phyloP scores from a whole-genome alignment of 2,113 vertebrate species.

The Callithrix jacchus region DNA sequence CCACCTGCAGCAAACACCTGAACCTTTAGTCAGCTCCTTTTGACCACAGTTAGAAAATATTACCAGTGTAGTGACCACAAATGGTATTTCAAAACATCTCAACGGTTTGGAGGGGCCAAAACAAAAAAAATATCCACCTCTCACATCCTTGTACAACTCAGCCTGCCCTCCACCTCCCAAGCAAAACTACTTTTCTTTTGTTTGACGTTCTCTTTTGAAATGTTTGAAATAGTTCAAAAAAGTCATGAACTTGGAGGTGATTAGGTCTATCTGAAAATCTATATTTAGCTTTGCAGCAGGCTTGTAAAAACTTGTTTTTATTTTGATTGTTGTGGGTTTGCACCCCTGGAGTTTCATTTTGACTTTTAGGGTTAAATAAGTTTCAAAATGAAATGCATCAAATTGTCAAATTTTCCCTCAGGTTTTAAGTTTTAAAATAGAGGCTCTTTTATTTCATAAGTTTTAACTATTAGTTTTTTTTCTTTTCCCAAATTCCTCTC shows the following conservation, averaged over 20 bases:
- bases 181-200: slow-evolving; percentile 37
- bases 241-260: slow-evolving; percentile 35
- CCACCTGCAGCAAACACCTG: background rate
- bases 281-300: slow-evolving; percentile 46
- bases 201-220: slow-evolving; percentile 39
- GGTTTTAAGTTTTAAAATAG: slow-evolving; percentile 36
- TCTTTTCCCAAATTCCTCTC: background rate
- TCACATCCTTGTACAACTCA: background rate
- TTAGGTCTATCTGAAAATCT: slow-evolving; percentile 36
- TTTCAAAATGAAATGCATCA: slow-evolving; percentile 72
- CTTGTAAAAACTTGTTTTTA: slow-evolving; percentile 73
- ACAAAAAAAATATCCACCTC: background rate
- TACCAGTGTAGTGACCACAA: slow-evolving; percentile 52
- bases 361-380: slow-evolving; percentile 73
- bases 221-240: slow-evolving; percentile 43
- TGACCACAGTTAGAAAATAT: slow-evolving; percentile 62
- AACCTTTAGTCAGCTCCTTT: slow-evolving; percentile 62
- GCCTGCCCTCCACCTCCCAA: background rate
- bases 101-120: background rate
- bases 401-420: slow-evolving; percentile 67
- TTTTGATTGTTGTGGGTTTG: slow-evolving; percentile 75
- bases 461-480: background rate
- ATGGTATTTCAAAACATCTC: slow-evolving; percentile 54
- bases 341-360: slow-evolving; percentile 72
- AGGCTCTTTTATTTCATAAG: slow-evolving; percentile 2